These are phyloP conservation scores for Cynodonichthys magdalenae DNA, from an alignment of 2,797 vertebrate species.

Conservation along the genomic window DNA sequence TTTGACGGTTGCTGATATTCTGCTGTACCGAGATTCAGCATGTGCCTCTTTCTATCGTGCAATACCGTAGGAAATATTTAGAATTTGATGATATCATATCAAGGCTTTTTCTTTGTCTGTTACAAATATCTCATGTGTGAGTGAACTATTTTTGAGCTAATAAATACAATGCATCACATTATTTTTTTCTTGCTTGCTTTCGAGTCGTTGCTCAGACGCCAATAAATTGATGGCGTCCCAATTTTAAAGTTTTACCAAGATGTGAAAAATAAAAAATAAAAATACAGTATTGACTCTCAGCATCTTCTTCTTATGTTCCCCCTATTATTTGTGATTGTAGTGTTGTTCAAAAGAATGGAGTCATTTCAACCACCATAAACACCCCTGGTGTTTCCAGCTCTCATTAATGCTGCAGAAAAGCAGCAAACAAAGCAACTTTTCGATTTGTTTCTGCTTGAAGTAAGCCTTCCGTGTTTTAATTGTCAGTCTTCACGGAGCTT, in stretches of 20 bases:
- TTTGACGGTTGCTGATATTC: constrained; percentile 47
- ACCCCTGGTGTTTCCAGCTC: constrained; percentile 19
- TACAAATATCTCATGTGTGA: constrained; percentile 43
- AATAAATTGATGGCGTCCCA: constrained; percentile 1
- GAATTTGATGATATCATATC: constrained; percentile 28
- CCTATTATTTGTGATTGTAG: constrained; percentile 22
- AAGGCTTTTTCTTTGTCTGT: constrained; percentile 19
- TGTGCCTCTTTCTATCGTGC: constrained; percentile 58
- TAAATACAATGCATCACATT: constrained; percentile 61
- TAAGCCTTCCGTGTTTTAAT: constrained; percentile 19
- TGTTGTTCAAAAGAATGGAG: constrained; percentile 15
- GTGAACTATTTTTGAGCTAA: constrained; percentile 57
- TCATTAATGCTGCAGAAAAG: constrained; percentile 34
- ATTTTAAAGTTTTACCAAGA: constrained; percentile 7
- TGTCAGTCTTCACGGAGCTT: constrained; percentile 18
- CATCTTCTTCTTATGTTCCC: constrained; percentile 6
- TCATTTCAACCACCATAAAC: constrained; percentile 5
- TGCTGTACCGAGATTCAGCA: constrained; percentile 35
- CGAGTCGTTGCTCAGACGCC: constrained; percentile 6
- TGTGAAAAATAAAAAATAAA: constrained; percentile 7
- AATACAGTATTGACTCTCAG: constrained; percentile 16
- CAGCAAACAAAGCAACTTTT: constrained; percentile 5
- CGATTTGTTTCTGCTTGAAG: constrained; percentile 17
- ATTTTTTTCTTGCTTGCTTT: constrained; percentile 2
- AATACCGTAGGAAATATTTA: constrained; percentile 36